Conservation (phyloP, 2,888 invertebrate genomes). For the Acronicta alni region DNA sequence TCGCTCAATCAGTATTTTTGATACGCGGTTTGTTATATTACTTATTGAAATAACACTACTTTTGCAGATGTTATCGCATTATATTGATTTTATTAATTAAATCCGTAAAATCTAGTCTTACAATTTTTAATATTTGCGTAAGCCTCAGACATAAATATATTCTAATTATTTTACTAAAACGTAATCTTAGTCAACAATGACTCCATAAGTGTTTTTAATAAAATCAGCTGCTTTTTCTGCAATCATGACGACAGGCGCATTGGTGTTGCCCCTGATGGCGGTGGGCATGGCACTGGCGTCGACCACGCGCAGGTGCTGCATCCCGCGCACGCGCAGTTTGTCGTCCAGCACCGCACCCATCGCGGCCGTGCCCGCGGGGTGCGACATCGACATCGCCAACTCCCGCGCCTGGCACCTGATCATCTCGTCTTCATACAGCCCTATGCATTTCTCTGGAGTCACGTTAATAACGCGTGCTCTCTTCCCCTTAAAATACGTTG, state of each 20-base stretch:
- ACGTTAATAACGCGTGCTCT: conserved; percentile 69
- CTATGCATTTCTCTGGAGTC: conserved; percentile 63
- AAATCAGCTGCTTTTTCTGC: conserved; percentile 78
- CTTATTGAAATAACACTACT: too few species aligned
- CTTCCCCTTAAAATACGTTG: conserved; percentile 69
- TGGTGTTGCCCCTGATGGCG: conserved; percentile 78
- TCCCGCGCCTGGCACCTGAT: conserved; percentile 80
- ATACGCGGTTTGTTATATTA: too few species aligned
- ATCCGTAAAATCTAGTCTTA: too few species aligned
- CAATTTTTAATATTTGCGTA: too few species aligned
- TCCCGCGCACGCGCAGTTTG: conserved; percentile 66
- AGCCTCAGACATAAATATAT: too few species aligned
- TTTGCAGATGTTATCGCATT: too few species aligned
- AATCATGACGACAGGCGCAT: conserved; percentile 81
- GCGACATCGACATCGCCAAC: conserved; percentile 79
- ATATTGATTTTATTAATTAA: too few species aligned
- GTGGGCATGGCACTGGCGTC: conserved; percentile 81
- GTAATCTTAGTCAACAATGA: not conserved
- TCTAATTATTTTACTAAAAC: not conserved
- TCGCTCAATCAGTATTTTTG: too few species aligned
- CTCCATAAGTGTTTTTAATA: conserved; percentile 65
- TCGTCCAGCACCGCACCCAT: conserved; percentile 76
- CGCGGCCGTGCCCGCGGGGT: conserved; percentile 78
- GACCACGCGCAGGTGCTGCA: conserved; percentile 71
- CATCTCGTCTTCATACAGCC: conserved; percentile 67